These are phyloP conservation scores for Macquaria ambigua DNA, from an alignment of 2,113 vertebrate species.

Conservation along the genomic window DNA sequence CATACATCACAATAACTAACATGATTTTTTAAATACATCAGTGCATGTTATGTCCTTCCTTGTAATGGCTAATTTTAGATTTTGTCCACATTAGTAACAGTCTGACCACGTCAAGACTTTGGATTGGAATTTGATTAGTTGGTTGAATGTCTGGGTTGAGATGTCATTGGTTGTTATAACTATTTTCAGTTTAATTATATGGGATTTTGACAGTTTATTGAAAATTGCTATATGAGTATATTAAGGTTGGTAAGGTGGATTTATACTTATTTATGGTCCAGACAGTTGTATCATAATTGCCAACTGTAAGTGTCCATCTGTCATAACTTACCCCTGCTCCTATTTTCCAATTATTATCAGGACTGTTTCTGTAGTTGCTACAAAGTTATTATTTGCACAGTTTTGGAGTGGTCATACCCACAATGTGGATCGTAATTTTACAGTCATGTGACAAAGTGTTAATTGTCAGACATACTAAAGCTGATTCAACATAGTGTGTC, in stretches of 20 bases:
- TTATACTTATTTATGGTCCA: neutral
- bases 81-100: neutral
- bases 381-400: neutral
- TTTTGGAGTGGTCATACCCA: neutral
- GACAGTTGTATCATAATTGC: neutral
- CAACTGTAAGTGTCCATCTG: conserved; percentile 5
- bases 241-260: neutral
- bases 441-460: neutral
- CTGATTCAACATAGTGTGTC: neutral
- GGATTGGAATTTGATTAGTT: neutral
- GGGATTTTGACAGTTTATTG: neutral
- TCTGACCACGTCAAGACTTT: neutral
- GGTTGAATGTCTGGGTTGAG: neutral
- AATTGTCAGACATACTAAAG: neutral
- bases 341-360: conserved; percentile 1
- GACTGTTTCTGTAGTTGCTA: neutral
- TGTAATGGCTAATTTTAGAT: neutral
- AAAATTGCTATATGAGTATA: neutral
- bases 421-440: neutral
- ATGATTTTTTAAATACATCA: neutral
- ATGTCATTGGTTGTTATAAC: too few relatives aligned
- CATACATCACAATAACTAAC: neutral
- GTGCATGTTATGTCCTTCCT: neutral
- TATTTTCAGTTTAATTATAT: neutral
- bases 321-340: neutral